phyloP scores from a whole-genome alignment of 2,888 invertebrate genomes.

The Tuberolachnus salignus region DNA sequence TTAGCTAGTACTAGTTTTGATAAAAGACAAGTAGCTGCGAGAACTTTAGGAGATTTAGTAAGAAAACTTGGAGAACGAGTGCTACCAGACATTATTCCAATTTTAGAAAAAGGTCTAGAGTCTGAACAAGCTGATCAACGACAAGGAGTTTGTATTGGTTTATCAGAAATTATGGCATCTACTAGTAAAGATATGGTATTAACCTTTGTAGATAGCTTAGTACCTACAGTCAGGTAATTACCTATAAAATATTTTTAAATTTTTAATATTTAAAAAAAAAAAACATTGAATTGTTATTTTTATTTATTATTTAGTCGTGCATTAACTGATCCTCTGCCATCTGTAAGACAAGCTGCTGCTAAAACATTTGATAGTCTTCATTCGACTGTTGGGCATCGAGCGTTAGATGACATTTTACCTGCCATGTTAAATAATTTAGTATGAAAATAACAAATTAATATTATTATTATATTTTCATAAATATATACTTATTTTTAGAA shows the following conservation, averaged over 20 bases:
- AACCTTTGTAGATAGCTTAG: constrained; percentile 84
- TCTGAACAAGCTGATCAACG: constrained; percentile 92
- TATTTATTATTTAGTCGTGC: constrained; percentile 66
- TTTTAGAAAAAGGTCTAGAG: constrained; percentile 89
- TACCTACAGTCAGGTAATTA: constrained; percentile 82
- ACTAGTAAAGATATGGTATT: constrained; percentile 94
- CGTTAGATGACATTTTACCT: constrained; percentile 95
- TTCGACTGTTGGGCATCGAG: constrained; percentile 88
- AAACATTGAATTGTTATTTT: background rate
- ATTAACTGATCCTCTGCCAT: constrained; percentile 89
- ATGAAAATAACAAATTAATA: constrained; percentile 33
- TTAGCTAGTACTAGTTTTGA: constrained; percentile 95
- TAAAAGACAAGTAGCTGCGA: constrained; percentile 93
- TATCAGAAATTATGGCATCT: constrained; percentile 96
- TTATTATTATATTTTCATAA: background rate
- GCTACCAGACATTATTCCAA: constrained; percentile 96
- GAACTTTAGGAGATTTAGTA: constrained; percentile 95
- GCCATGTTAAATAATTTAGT: constrained; percentile 81
- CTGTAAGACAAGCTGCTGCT: constrained; percentile 93
- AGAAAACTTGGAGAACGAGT: constrained; percentile 97
- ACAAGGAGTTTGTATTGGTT: constrained; percentile 97
- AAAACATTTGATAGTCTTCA: constrained; percentile 96
- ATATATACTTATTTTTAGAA: constrained; percentile 64
- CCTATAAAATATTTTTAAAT: background rate
- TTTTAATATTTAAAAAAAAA: background rate